phyloP scores from a whole-genome alignment of 2,113 vertebrate genomes.

The Lanius ludovicianus region DNA sequence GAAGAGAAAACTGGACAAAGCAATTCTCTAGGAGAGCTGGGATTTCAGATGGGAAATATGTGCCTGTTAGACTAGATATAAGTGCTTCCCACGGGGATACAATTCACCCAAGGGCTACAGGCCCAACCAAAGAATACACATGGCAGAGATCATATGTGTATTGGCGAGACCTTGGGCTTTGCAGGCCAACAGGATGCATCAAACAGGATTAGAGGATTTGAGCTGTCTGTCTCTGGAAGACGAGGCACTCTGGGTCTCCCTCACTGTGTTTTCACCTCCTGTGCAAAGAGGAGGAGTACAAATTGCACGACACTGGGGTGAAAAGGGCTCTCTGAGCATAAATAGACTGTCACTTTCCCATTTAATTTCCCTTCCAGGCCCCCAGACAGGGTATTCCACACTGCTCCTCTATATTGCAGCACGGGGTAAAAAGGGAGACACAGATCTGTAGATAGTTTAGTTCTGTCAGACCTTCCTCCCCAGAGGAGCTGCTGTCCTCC shows the following conservation, averaged over 20 bases:
- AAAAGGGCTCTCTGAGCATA: not conserved
- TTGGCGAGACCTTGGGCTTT: rapidly evolving
- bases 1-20: not conserved
- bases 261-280: not conserved
- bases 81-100: not conserved
- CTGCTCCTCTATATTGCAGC: not conserved
- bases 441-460: not conserved
- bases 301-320: not conserved
- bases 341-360: not conserved
- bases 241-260: not conserved
- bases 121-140: not conserved
- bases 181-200: not conserved
- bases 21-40: not conserved
- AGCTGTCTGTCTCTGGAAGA: not conserved
- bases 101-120: not conserved
- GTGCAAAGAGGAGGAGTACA: not conserved
- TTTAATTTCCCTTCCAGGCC: not conserved
- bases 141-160: rapidly evolving
- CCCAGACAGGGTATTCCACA: not conserved
- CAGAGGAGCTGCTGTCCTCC: not conserved
- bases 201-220: slow-evolving; percentile 13
- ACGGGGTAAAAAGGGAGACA: not conserved
- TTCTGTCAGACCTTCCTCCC: not conserved
- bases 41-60: not conserved
- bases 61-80: not conserved